These are phyloP conservation scores for Carduelis carduelis DNA, from an alignment of 2,797 vertebrate genomes.

Conservation along the genomic window DNA sequence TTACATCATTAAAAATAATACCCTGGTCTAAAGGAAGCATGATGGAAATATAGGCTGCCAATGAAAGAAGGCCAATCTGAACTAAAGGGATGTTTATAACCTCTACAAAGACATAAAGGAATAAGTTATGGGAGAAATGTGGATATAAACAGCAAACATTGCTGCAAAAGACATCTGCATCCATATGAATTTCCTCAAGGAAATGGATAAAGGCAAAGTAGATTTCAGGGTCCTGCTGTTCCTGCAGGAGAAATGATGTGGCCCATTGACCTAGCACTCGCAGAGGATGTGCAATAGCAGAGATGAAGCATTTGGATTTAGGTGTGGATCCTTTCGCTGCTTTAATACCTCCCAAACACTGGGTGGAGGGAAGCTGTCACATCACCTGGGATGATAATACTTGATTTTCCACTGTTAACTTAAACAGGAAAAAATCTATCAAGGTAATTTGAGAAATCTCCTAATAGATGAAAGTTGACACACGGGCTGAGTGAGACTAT, in stretches of 20 bases:
- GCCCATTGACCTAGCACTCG: background rate
- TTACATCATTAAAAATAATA: slow-evolving; percentile 47
- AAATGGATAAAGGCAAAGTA: background rate
- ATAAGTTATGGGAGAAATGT: slow-evolving; percentile 6
- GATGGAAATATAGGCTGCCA: background rate
- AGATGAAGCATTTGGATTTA: background rate
- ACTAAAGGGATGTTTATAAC: slow-evolving; percentile 20
- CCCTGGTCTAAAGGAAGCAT: background rate
- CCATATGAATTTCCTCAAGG: background rate
- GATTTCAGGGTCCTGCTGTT: background rate
- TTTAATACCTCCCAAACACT: background rate
- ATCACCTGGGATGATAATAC: background rate
- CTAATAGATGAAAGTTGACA: background rate
- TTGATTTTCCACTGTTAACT: background rate
- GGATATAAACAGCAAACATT: slow-evolving; percentile 29
- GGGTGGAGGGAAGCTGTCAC: background rate
- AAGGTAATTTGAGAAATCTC: background rate
- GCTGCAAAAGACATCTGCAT: slow-evolving; percentile 12
- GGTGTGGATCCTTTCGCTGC: background rate
- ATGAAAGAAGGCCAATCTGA: background rate
- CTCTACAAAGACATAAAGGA: slow-evolving; percentile 21
- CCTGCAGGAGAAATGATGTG: background rate
- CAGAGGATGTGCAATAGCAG: background rate
- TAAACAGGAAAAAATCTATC: background rate
- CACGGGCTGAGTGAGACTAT: background rate